phyloP scores from a whole-genome alignment of 2,888 invertebrate genomes.

The Acanthococcus lagerstroemiae region DNA sequence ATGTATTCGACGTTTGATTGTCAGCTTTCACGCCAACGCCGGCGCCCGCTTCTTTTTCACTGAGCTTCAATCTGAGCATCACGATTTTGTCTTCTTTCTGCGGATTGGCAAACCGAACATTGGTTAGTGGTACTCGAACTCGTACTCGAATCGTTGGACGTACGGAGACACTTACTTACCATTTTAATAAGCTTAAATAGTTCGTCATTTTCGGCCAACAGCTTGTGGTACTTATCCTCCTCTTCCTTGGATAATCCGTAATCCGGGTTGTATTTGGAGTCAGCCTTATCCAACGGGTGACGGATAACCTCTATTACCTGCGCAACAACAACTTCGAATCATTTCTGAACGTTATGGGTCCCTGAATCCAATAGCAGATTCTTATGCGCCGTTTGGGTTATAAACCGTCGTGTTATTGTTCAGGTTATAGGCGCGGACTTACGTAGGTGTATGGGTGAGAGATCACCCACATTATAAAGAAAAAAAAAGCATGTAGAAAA shows the following conservation, averaged over 20 bases:
- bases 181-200: constrained; percentile 87
- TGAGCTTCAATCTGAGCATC: constrained; percentile 65
- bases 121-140: neutral
- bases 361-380: neutral
- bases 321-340: neutral
- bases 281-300: constrained; percentile 77
- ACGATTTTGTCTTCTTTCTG: constrained; percentile 87
- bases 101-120: constrained; percentile 31
- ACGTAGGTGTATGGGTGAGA: no score
- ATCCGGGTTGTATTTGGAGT: constrained; percentile 78
- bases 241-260: constrained; percentile 76
- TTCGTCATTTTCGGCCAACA: constrained; percentile 90
- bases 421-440: no score
- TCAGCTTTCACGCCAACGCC: constrained; percentile 45
- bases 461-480: no score
- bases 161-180: constrained; percentile 57
- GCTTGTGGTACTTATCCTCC: constrained; percentile 86
- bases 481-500: no score
- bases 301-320: constrained; percentile 81
- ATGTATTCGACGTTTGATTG: constrained; percentile 24
- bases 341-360: neutral
- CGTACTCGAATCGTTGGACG: no score
- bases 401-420: no score
- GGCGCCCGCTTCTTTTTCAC: constrained; percentile 58
- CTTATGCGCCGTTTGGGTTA: no score